Base-by-base conservation (phyloP, 2,888 invertebrate genomes). In the Tuta absoluta region DNA sequence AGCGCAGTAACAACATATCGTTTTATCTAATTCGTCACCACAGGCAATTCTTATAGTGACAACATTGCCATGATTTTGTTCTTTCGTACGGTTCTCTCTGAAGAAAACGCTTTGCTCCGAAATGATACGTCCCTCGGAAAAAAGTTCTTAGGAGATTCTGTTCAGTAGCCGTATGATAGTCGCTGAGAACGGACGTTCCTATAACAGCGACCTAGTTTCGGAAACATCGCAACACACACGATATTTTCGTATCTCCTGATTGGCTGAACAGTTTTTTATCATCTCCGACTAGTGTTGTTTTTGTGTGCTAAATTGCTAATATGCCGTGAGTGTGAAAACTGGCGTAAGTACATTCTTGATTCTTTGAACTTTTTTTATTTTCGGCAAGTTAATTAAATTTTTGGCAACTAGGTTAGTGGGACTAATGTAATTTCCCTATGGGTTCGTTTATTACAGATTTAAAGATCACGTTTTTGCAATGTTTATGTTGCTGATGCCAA, bases 221-320 rank as follows among this genome's bases (percentile, higher is more conserved):
- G 24, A 17, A n/a, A 28, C 17, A n/a, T 56, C 56, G 56, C 24
- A n/a, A 17, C 4, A 73, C 17, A 2, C 64, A n/a, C 33, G 28
- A 33, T 7, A 33, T 33, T 24, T n/a, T 56, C 24, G n/a, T 12
- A 12, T 11, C 12, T 23, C 19, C 17, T n/a, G 17, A 24, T 33
- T 56, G 17, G n/a, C n/a, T 24, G 33, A 19, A 56, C 24, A 56
- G 17, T 23, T 72, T 45, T 75, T 71, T 67, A 75, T 66, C 71
- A 69, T 63, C 71, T 79, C 64, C 64, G 65, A 71, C 71, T 56
- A 74, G 83, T 85, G 81, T 73, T 73, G 69, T 69, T 68, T 67
- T 69, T 71, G 70, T 73, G 75, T 78, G 77, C 71, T 73, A 72
- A 73, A 76, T 56, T 12, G 33, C 17, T 56, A 56, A 33, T 56